phyloP scores from a whole-genome alignment of 1,140 invertebrate species.

The Pectinophora gossypiella region DNA sequence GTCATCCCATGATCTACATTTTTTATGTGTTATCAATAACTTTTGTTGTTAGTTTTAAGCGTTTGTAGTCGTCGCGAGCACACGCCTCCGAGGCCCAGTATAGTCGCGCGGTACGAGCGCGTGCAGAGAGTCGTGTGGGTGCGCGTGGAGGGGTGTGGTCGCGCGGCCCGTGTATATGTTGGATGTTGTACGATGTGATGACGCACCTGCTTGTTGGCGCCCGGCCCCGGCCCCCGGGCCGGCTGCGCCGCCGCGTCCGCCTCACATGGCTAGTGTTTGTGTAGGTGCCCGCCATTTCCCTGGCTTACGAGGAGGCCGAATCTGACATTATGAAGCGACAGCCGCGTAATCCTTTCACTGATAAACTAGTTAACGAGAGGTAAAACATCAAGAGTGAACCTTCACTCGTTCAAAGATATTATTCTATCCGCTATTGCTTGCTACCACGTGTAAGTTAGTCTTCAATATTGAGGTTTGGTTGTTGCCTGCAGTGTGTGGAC shows the following conservation, averaged over 20 bases:
- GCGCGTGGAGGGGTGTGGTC: conserved; percentile 34
- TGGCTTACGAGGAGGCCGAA: conserved; percentile 99
- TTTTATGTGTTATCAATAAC: conserved; percentile 52
- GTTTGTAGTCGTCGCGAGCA: conserved; percentile 37
- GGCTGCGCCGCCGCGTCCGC: conserved; percentile 28
- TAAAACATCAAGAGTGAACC: conserved; percentile 76
- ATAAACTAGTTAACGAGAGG: conserved; percentile 99
- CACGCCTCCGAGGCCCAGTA: conserved; percentile 19
- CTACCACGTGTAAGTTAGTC: conserved; percentile 67
- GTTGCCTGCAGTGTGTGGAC: conserved; percentile 60
- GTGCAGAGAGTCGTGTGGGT: background rate
- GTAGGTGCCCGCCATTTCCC: conserved; percentile 99
- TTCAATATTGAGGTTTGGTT: conserved; percentile 67
- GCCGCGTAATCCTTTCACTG: conserved; percentile 96
- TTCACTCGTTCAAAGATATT: conserved; percentile 58
- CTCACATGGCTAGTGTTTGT: conserved; percentile 75
- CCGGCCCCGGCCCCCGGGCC: background rate
- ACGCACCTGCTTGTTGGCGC: conserved; percentile 43
- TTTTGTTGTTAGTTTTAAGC: conserved; percentile 56
- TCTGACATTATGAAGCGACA: conserved; percentile 99
- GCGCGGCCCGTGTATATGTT: conserved; percentile 52
- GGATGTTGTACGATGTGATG: conserved; percentile 61
- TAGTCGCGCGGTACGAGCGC: background rate
- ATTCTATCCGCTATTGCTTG: conserved; percentile 71
- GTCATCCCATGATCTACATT: conserved; percentile 56